These are phyloP conservation scores for Archocentrus centrarchus DNA, from an alignment of 2,113 vertebrate species.

Conservation along the genomic window DNA sequence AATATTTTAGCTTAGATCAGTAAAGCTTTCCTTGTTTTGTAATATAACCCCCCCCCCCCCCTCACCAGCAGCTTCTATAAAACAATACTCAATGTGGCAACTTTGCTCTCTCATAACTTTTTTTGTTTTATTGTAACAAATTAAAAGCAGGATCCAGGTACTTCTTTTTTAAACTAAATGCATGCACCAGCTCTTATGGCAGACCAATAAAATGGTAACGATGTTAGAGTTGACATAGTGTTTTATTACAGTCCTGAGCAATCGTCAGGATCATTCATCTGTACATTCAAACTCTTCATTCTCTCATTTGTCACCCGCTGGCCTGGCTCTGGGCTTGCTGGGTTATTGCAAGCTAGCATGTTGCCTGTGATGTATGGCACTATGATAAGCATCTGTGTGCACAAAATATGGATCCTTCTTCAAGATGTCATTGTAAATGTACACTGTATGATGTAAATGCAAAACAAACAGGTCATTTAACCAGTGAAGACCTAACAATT, in stretches of 20 bases:
- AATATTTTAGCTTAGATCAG: slow-evolving; percentile 21
- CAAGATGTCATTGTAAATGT: slow-evolving; percentile 51
- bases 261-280: slow-evolving; percentile 75
- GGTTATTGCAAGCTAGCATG: slow-evolving; percentile 35
- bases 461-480: slow-evolving; percentile 33
- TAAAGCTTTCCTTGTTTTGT: neutral
- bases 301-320: slow-evolving; percentile 69
- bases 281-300: slow-evolving; percentile 69
- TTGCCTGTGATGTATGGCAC: slow-evolving; percentile 51
- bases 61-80: neutral
- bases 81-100: neutral
- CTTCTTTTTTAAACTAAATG: slow-evolving; percentile 48
- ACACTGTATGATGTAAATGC: slow-evolving; percentile 18
- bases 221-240: slow-evolving; percentile 69
- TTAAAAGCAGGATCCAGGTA: slow-evolving; percentile 38
- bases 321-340: slow-evolving; percentile 2
- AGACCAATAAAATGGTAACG: slow-evolving; percentile 44
- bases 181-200: slow-evolving; percentile 40
- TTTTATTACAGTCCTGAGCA: slow-evolving; percentile 74
- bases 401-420: slow-evolving; percentile 41
- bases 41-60: neutral
- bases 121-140: slow-evolving; percentile 23
- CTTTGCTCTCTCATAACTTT: slow-evolving; percentile 10
- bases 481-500: neutral
- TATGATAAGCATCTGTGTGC: slow-evolving; percentile 28